phyloP scores from a whole-genome alignment of 2,797 vertebrate species.

The Morelia viridis region DNA sequence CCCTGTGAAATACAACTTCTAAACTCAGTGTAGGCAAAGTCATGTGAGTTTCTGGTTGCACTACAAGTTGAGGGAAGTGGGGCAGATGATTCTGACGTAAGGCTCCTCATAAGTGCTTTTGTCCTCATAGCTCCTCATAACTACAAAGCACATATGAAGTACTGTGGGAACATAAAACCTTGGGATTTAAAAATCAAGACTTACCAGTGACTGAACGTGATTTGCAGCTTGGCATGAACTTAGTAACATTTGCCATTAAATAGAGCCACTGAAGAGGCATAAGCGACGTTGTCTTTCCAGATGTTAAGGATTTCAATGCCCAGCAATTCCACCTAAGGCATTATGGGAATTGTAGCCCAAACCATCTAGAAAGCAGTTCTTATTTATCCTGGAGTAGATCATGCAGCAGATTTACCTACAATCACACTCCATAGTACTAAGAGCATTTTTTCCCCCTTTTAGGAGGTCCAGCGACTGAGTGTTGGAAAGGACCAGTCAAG shows the following conservation, averaged over 20 bases:
- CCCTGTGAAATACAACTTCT: neutral
- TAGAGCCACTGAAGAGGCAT: too few relatives aligned
- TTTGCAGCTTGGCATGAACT: neutral
- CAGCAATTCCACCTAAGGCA: too few relatives aligned
- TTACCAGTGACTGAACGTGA: neutral
- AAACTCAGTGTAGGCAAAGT: neutral
- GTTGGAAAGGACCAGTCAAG: conserved; percentile 59
- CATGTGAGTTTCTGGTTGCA: neutral
- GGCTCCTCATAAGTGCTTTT: neutral
- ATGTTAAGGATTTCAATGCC: too few relatives aligned
- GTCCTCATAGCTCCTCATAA: neutral
- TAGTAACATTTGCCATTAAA: too few relatives aligned
- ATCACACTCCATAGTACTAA: neutral
- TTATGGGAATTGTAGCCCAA: neutral
- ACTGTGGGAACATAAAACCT: neutral
- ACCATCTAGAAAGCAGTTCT: neutral
- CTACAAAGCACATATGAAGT: too few relatives aligned
- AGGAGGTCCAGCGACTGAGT: conserved; percentile 75
- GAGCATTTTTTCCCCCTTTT: conserved; percentile 54
- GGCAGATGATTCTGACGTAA: neutral
- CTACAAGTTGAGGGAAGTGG: neutral
- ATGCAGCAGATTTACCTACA: neutral
- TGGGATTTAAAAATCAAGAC: neutral
- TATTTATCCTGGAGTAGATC: neutral
- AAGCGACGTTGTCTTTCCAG: too few relatives aligned